Evolutionary conservation across 2,888 invertebrate genomes (phyloP), one percentile per base, ranked within the genome.

Genomic region (Acanthococcus lagerstroemiae): DNA sequence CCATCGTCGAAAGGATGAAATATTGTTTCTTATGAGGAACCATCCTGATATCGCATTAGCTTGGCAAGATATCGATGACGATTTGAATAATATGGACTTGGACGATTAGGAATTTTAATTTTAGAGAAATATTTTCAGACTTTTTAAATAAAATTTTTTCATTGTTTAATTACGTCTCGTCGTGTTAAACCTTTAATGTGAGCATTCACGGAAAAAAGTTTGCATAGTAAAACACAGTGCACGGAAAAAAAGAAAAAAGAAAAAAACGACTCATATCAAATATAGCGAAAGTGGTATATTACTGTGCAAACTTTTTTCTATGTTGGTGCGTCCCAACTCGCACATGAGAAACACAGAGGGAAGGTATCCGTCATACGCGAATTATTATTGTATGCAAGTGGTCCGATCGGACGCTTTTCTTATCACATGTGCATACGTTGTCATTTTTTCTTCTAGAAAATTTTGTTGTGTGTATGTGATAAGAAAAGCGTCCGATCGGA

Each of bases 291-390:
- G 37, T 30, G 37, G 37, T 12, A 30, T 30, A 48, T 48, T 48
- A 48, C 48, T 48, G 48, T 48, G 48, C 48, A 48, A 48, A 48
- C 48, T 48, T 48, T 48, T 48, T 48, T 48, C 48, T 48, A 19
- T 48, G 48, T 48, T 48, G 48, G 48, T 48, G 48, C 48, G 37
- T 37, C 37, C 37, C 37, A 37, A 37, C 37, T n/a, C n/a, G 48
- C 48, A 48, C 48, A 19, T 48, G 48, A 48, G 48, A 48, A 48
- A 48, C 48, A 48, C 48, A 48, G 48, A 48, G 48, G 48, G 48
- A 48, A 48, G 48, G 48, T 48, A 48, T 48, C n/a, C 48, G 48
- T 17, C 48, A 48, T 48, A 7, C 48, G 19, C 48, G n/a, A 48
- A 48, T 48, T 48, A 48, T 48, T 48, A 48, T n/a, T n/a, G n/a